Percentiles rank a stretch among this genome's conserved stretches.
phyloP scores from a whole-genome alignment of 2,113 vertebrate genomes.

The Psilopsiagon aymara region DNA sequence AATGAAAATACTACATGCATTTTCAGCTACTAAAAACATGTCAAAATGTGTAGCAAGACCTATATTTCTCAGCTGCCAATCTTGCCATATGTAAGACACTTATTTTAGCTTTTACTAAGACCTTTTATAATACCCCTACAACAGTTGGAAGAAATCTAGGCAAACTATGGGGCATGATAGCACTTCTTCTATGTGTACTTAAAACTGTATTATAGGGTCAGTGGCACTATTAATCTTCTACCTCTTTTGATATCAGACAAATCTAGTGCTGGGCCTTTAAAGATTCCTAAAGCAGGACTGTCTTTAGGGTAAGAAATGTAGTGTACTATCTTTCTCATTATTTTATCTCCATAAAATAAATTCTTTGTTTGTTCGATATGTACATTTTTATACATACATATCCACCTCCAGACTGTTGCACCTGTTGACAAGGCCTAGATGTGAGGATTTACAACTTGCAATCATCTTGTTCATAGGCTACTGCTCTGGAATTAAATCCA shows the following conservation, averaged over 20 bases:
- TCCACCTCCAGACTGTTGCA: background rate
- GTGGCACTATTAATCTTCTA: background rate
- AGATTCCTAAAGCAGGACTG: background rate
- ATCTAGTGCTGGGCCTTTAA: background rate
- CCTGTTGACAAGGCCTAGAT: background rate
- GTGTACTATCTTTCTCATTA: background rate
- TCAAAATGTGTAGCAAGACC: background rate
- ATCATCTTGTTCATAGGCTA: background rate
- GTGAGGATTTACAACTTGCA: background rate
- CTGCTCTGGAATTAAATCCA: background rate
- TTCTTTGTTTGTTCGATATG: background rate
- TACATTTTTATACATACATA: background rate
- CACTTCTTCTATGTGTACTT: background rate
- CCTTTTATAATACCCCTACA: background rate
- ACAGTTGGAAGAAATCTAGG: rapidly evolving
- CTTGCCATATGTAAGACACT: background rate
- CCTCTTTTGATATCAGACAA: background rate
- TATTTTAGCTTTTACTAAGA: background rate
- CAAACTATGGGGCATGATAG: background rate
- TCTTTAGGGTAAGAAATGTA: background rate
- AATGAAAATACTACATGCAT: background rate
- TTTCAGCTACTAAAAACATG: background rate
- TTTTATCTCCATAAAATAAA: background rate
- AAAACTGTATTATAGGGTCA: background rate
- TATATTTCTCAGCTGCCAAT: background rate